Base-by-base conservation (phyloP, 2,888 invertebrate species). In the Cheilosia soror region DNA sequence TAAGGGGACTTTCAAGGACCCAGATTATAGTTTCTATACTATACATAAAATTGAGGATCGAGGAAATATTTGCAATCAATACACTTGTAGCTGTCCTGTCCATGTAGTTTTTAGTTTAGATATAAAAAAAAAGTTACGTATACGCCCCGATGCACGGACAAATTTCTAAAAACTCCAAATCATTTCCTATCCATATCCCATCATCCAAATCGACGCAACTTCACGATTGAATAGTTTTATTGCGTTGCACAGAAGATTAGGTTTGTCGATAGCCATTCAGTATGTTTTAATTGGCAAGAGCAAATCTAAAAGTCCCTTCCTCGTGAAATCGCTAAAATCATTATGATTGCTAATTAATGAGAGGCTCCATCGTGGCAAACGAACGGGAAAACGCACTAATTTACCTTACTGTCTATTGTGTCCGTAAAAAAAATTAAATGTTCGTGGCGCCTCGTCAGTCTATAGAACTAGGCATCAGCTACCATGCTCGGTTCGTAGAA, bases 311-410 rank as follows among this genome's bases (percentile, higher is more conserved):
- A 33, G 62, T 13, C 25, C 53, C 11, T 25, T 13, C 25, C 51
- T 68, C 57, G 13, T n/a, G 15, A 47, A 58, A 55, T 31, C 49
- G 44, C 60, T 76, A n/a, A 44, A 73, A 79, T 72, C 51, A 72
- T 33, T 72, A 68, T 62, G 68, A 73, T 73, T 68, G 55, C 44
- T 62, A 68, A 68, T 73, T 73, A 73, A 68, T 55, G 66, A 47
- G 60, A 53, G 53, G 68, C 60, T 53, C 33, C 44, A 53, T 44
- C 47, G 37, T 33, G 49, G 4, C 33, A 62, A 58, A 72, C 58
- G 66, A 60, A 47, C 62, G 62, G 51, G 53, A 77, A 71, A 47
- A 47, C 20, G 44, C 15, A 55, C 69, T 62, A 69, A 63, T 63
- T 63, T 55, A 33, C 62, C 53, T 33, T 44, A 27, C 20, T 42